Evolutionary conservation across 2,797 vertebrate species (phyloP).

Genomic region (Periparus ater): DNA sequence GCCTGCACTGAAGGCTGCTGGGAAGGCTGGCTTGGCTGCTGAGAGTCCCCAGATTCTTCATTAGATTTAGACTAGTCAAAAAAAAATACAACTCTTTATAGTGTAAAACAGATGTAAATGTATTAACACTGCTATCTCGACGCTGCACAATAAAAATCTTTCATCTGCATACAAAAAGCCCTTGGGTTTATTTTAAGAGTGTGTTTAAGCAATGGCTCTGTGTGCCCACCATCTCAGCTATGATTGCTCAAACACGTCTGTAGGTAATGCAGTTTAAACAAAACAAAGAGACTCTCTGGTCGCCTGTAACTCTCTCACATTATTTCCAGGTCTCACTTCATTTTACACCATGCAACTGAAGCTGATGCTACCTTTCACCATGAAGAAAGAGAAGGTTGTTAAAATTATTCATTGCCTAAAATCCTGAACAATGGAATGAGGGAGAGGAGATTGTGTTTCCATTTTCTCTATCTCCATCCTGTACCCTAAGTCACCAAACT

Average conservation of each 20-base stretch:
- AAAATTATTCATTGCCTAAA: slow-evolving; percentile 54
- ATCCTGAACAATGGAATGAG: not conserved
- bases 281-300: slow-evolving; percentile 21
- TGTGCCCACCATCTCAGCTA: slow-evolving; percentile 5
- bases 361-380: not conserved
- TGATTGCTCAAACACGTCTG: not conserved
- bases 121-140: slow-evolving; percentile 40
- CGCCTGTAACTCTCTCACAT: slow-evolving; percentile 14
- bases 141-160: slow-evolving; percentile 55
- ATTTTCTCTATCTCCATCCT: not conserved
- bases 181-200: slow-evolving; percentile 63
- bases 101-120: slow-evolving; percentile 66
- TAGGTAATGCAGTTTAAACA: slow-evolving; percentile 29
- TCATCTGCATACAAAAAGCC: slow-evolving; percentile 64
- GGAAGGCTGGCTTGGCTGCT: slow-evolving; percentile 88
- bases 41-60: slow-evolving; percentile 89
- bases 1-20: slow-evolving; percentile 86
- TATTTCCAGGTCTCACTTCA: slow-evolving; percentile 11
- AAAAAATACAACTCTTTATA: slow-evolving; percentile 75
- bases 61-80: slow-evolving; percentile 88
- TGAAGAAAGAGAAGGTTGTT: slow-evolving; percentile 14
- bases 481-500: not conserved
- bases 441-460: not conserved
- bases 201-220: slow-evolving; percentile 51
- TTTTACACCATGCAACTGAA: not conserved